Base-by-base conservation (phyloP, 30 jellyfish, hydroid and myxozoan species). In the Aurelia sp. region DNA sequence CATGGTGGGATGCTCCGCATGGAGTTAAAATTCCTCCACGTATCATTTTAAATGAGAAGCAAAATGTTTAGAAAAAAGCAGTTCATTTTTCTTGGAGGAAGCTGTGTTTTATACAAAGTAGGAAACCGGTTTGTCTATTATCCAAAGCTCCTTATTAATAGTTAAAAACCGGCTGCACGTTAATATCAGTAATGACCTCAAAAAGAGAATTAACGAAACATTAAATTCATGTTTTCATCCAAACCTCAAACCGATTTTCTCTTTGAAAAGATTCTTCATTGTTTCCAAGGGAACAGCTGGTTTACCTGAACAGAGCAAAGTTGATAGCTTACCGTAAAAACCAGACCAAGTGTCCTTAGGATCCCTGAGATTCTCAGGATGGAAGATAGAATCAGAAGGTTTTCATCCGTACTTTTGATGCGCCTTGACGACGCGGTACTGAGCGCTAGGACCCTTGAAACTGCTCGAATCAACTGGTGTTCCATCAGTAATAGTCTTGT, bases 241-340 rank as follows among this genome's bases (percentile, higher is more conserved):
- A 37, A 78, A 70, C 89, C 73, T 70, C 74, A 78, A 64, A 70
- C 89, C 75, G 73, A 65, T 78, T 78, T 74, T 78, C 40, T 44
- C 89, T 78, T 78, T 78, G 73, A 78, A 61, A 62, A 63, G 74
- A 68, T 79, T 33, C 80, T 78, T 37, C 78, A 78, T 78, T 78
- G 89, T 78, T 78, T 78, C 89, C 89, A 62, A 78, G 89, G 89
- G 81, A 65, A 78, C 89, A 78, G 74, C 89, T 78, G 89, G 79
- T 63, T 23, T 78, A 58, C 80, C 52, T 23, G 89, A 20, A 50
- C 73, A 63, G 73, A 44, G 80, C 11, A 72, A 20, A 62, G 61
- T 27, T 62, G 73, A 16, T 41, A 73, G 61, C 48, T 71, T 63
- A 19, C 74, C 47, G 44, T 18, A 23, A 13, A 44, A 44, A 7